These are phyloP conservation scores for Eurystomus glaucurus DNA, from an alignment of 2,797 vertebrate species.

Conservation along the genomic window DNA sequence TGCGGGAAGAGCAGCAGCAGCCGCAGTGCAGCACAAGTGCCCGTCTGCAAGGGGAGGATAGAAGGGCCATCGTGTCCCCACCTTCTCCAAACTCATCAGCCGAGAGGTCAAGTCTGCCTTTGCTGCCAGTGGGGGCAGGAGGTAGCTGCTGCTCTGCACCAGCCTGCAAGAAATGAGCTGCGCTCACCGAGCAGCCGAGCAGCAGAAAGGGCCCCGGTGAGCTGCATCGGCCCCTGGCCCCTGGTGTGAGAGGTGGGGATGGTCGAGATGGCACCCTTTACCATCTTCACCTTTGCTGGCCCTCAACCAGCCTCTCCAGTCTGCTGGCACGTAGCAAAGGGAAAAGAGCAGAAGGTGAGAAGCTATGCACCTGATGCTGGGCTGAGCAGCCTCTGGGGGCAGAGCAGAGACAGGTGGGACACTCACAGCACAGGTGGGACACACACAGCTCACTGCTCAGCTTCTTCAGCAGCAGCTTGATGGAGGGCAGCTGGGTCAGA, in stretches of 20 bases:
- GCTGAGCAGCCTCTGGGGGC: too few relatives aligned
- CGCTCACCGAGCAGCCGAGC: background rate
- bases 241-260: background rate
- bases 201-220: rapidly evolving
- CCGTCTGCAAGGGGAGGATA: background rate
- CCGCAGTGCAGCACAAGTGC: background rate
- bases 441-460: too few relatives aligned
- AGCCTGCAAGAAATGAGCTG: background rate
- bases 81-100: background rate
- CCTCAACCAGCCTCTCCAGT: background rate
- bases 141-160: too few relatives aligned
- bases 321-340: background rate
- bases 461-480: background rate
- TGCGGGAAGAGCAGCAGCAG: background rate
- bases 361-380: too few relatives aligned
- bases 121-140: rapidly evolving
- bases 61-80: background rate
- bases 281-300: background rate
- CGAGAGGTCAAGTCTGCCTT: background rate
- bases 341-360: too few relatives aligned
- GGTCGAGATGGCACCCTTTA: background rate
- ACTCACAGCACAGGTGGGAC: background rate
- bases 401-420: background rate
- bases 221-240: background rate
- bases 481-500: too few relatives aligned